Conservation (phyloP, 2,888 invertebrate genomes). For the Chaitophorus viminalis region DNA sequence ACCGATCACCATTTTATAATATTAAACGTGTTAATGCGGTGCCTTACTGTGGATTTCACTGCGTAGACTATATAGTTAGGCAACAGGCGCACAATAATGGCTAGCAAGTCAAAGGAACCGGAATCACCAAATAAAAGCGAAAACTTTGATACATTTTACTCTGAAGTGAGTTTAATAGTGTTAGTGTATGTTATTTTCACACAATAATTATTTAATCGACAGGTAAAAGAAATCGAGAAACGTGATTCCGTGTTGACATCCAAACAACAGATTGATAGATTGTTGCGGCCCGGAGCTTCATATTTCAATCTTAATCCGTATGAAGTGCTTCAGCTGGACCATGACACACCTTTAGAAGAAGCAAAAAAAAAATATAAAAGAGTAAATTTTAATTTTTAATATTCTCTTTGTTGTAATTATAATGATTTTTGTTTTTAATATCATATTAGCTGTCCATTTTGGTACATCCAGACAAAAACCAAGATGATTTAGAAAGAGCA, state of each 20-base stretch:
- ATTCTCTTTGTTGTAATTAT: not conserved
- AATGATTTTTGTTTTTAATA: not conserved
- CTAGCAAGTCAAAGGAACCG: slow-evolving; percentile 10
- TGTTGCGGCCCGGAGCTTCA: slow-evolving; percentile 95
- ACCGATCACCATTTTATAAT: no score
- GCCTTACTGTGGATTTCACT: not conserved
- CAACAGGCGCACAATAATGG: not conserved
- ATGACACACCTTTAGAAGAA: slow-evolving; percentile 87
- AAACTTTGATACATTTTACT: slow-evolving; percentile 49
- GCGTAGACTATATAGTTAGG: not conserved
- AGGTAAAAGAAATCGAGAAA: slow-evolving; percentile 99
- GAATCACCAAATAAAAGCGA: slow-evolving; percentile 38
- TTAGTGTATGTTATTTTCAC: not conserved
- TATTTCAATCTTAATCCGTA: slow-evolving; percentile 99
- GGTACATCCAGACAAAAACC: slow-evolving; percentile 99
- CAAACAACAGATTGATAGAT: slow-evolving; percentile 94
- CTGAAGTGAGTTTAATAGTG: slow-evolving; percentile 29
- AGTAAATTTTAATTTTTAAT: slow-evolving; percentile 67
- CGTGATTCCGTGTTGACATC: slow-evolving; percentile 96
- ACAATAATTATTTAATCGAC: not conserved
- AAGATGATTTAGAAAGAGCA: slow-evolving; percentile 93
- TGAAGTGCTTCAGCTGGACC: slow-evolving; percentile 91
- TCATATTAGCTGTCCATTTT: slow-evolving; percentile 83
- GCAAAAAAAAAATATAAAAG: slow-evolving; percentile 96
- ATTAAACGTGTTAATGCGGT: not conserved